Conservation (phyloP, 2,888 invertebrate species). For the Drosophila rellima region DNA sequence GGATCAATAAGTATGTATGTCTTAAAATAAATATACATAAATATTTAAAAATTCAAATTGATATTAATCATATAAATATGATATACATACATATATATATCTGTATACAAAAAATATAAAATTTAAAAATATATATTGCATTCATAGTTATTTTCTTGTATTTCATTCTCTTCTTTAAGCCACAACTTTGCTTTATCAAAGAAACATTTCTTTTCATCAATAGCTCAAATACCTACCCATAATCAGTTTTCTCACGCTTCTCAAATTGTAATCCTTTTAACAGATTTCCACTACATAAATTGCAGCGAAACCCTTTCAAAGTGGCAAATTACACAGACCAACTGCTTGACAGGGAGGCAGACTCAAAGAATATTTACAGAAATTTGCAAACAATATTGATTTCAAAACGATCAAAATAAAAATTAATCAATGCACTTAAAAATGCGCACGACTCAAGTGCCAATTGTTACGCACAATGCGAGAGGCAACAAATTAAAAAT, state of each 20-base stretch:
- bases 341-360: conserved; percentile 49
- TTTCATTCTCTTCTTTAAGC: background rate
- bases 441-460: conserved; percentile 57
- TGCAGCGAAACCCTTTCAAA: conserved; percentile 35
- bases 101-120: too few species aligned
- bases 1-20: too few species aligned
- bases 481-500: conserved; percentile 61
- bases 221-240: background rate
- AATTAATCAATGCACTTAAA: conserved; percentile 82
- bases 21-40: too few species aligned
- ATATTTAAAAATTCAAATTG: too few species aligned
- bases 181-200: background rate
- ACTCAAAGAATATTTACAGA: conserved; percentile 59
- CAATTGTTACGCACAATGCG: conserved; percentile 61
- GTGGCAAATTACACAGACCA: conserved; percentile 76
- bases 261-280: conserved; percentile 46
- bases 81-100: too few species aligned
- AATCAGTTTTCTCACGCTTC: conserved; percentile 59
- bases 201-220: background rate
- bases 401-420: conserved; percentile 79
- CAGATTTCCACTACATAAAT: conserved; percentile 73
- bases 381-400: conserved; percentile 82
- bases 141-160: background rate
- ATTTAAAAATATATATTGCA: background rate
- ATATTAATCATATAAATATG: too few species aligned